Evolutionary conservation across 2,113 vertebrate species (phyloP).

Genomic region (Cepphus grylle): DNA sequence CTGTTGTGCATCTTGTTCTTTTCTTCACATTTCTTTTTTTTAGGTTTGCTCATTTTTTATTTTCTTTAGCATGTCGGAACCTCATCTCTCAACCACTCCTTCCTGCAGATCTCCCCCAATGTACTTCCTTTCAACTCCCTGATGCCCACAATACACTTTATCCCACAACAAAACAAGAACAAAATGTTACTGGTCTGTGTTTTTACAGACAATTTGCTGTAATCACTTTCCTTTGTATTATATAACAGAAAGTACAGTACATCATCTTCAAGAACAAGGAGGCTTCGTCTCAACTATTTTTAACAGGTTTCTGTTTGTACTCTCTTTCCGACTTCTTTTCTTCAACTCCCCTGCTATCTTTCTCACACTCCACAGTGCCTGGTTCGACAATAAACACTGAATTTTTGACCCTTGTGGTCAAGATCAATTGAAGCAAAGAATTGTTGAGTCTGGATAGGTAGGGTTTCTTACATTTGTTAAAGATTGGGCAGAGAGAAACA

Average conservation of each 20-base stretch:
- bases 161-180: constrained; percentile 40
- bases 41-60: neutral
- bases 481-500: no score
- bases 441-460: neutral
- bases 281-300: constrained; percentile 11
- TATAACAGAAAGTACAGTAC: constrained; percentile 38
- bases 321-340: neutral
- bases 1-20: neutral
- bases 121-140: constrained; percentile 9
- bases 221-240: constrained; percentile 56
- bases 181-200: constrained; percentile 48
- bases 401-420: neutral
- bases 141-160: neutral
- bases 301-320: constrained; percentile 8
- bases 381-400: neutral
- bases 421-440: neutral
- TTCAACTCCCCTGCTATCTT: neutral
- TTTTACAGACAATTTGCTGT: constrained; percentile 48
- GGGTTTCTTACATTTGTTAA: neutral
- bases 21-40: constrained; percentile 4
- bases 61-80: neutral
- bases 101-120: neutral
- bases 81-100: neutral
- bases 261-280: constrained; percentile 31
- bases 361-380: neutral